Percentiles rank a stretch among this genome's conserved stretches.
phyloP scores from a whole-genome alignment of 2,113 vertebrate genomes.

The Pituophis catenifer region DNA sequence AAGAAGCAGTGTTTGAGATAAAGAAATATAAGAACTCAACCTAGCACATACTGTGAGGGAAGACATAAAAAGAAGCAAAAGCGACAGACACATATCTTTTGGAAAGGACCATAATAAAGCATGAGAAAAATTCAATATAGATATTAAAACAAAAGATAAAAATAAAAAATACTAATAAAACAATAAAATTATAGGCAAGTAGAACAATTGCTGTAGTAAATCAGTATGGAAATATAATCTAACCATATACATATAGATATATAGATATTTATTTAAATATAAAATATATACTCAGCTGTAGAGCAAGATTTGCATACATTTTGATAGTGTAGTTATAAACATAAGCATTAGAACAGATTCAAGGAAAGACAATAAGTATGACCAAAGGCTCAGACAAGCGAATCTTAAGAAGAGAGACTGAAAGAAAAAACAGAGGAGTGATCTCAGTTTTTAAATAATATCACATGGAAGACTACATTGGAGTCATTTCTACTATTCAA shows the following conservation, averaged over 20 bases:
- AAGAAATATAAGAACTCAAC: neutral
- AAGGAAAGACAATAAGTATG: neutral
- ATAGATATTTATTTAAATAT: neutral
- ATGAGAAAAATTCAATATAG: neutral
- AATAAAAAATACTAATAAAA: neutral
- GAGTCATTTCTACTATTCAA: neutral
- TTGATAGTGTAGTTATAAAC: neutral
- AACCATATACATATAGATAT: neutral
- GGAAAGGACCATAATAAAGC: neutral
- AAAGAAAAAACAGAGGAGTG: neutral
- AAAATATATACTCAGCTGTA: neutral
- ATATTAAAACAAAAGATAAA: neutral
- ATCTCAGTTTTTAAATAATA: no score
- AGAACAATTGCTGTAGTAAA: neutral
- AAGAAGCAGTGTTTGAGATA: neutral
- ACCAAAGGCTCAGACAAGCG: neutral
- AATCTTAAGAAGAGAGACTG: neutral
- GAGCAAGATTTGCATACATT: neutral
- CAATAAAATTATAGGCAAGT: neutral
- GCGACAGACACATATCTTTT: neutral
- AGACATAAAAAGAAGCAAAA: neutral
- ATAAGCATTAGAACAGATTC: neutral
- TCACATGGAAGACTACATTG: neutral
- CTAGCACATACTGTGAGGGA: neutral
- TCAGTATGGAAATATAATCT: neutral